Evolutionary conservation across 1,140 invertebrate species (phyloP), one percentile per base, ranked within the genome.

Genomic region (Pinna nobilis): DNA sequence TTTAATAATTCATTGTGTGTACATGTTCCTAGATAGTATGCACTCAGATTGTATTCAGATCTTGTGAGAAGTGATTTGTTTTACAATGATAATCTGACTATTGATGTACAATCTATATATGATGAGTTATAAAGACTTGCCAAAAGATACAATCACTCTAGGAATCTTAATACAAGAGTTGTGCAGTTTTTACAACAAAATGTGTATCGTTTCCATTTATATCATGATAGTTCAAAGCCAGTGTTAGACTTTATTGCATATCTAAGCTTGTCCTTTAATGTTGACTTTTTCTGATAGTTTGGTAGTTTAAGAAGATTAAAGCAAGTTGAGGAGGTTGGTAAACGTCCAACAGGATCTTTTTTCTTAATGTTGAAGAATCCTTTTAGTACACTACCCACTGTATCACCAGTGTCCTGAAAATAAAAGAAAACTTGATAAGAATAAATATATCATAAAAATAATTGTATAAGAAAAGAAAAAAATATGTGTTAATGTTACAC

Each of bases 291-390:
- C 86, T 98, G 96, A 88, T 99, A 99, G 89, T 99, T 99, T 63
- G 98, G 98, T 80, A 99, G 90, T 88, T 99, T 99, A 15, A 99
- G 92, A 32, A 99, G 91, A 91, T 99, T 99, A 89, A 99, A 99
- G 88, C 98, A 99, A 0, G 98, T 99, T 0, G 98, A 99, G 0
- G 97, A 98, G 0, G 98, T 99, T 30, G 98, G 98, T 39, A 99
- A 91, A 35, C 98, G 92, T 86, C 97, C 96, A 57, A 97, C 93
- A 0, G 98, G 97, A 90, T 99, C 97, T 85, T 96, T 96, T 85
- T 97, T 98, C 70, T 87, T 84, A 81, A 99, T 98, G 32, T 98
- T 98, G 82, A 99, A 98, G 89, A 99, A 99, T 55, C 98, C 98
- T 72, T 98, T 92, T 63, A 99, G 94, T 0, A 99, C 97, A 63